Percentiles rank a stretch among this genome's conserved stretches.
Evolutionary conservation across 2,888 invertebrate species (phyloP).

Genomic region (Drosophila barbarae): DNA sequence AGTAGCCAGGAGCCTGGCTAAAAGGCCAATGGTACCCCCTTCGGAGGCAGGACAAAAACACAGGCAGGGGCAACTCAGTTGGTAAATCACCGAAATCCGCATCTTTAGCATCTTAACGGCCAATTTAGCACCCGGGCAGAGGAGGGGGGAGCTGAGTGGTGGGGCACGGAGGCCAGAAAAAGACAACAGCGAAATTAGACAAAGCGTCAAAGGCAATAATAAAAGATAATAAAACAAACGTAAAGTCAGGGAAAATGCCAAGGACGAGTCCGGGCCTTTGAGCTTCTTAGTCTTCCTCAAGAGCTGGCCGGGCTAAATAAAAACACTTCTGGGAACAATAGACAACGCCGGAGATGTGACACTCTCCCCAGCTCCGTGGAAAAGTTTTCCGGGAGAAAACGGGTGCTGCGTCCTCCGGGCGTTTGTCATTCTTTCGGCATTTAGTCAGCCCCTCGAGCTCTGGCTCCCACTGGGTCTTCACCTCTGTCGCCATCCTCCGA

Average conservation of each 20-base stretch:
- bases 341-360: slow-evolving; percentile 42
- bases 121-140: slow-evolving; percentile 60
- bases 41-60: slow-evolving; percentile 22
- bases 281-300: neutral
- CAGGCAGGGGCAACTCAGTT: slow-evolving; percentile 48
- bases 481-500: slow-evolving; percentile 8
- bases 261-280: slow-evolving; percentile 11
- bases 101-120: slow-evolving; percentile 75
- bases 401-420: slow-evolving; percentile 39
- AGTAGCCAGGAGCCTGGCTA: neutral
- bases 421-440: slow-evolving; percentile 71
- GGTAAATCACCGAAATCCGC: slow-evolving; percentile 66
- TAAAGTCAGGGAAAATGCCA: slow-evolving; percentile 53
- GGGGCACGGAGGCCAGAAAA: slow-evolving; percentile 22
- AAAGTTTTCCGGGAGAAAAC: slow-evolving; percentile 14
- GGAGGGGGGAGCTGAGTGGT: neutral
- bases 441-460: slow-evolving; percentile 51
- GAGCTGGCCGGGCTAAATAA: slow-evolving; percentile 53
- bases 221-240: slow-evolving; percentile 72
- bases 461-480: slow-evolving; percentile 10
- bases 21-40: slow-evolving; percentile 1
- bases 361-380: slow-evolving; percentile 13
- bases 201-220: slow-evolving; percentile 60
- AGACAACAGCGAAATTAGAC: slow-evolving; percentile 42
- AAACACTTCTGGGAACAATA: slow-evolving; percentile 75